Percentiles rank a stretch among this genome's conserved stretches.
Conservation (phyloP, 2,888 invertebrate genomes). For the Marasmarcha lunaedactyla region DNA sequence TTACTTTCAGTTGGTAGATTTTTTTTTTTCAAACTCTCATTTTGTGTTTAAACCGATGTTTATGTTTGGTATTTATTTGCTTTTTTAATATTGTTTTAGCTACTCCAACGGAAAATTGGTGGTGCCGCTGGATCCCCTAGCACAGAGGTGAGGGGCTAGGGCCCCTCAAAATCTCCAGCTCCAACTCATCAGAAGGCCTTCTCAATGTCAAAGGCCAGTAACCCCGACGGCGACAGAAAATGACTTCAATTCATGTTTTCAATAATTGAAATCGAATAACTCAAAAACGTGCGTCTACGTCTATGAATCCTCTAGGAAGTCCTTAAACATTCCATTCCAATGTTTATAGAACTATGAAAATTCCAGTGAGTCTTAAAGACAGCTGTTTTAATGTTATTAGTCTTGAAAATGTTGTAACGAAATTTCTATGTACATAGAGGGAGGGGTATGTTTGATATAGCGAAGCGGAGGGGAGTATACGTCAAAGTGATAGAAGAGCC, state of each 20-base stretch:
- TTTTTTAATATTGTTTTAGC: conserved; percentile 60
- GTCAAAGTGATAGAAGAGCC: conserved; percentile 65
- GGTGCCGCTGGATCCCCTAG: conserved; percentile 71
- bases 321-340: conserved; percentile 26
- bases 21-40: not conserved
- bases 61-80: no score
- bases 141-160: conserved; percentile 59
- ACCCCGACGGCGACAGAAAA: not conserved
- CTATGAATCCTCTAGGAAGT: not conserved
- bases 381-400: conserved; percentile 4
- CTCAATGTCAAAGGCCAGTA: conserved; percentile 22
- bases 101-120: conserved; percentile 71
- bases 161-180: conserved; percentile 47
- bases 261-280: not conserved
- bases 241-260: conserved; percentile 4
- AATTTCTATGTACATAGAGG: not conserved
- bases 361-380: conserved; percentile 53
- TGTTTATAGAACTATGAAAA: conserved; percentile 14
- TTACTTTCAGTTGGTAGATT: not conserved
- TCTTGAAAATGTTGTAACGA: not conserved
- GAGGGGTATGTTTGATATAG: not conserved
- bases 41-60: conserved; percentile 3
- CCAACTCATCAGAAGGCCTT: conserved; percentile 52
- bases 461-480: conserved; percentile 44
- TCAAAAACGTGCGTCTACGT: not conserved